Evolutionary conservation across 2,888 invertebrate genomes (phyloP).

Genomic region (Andricus curvator): DNA sequence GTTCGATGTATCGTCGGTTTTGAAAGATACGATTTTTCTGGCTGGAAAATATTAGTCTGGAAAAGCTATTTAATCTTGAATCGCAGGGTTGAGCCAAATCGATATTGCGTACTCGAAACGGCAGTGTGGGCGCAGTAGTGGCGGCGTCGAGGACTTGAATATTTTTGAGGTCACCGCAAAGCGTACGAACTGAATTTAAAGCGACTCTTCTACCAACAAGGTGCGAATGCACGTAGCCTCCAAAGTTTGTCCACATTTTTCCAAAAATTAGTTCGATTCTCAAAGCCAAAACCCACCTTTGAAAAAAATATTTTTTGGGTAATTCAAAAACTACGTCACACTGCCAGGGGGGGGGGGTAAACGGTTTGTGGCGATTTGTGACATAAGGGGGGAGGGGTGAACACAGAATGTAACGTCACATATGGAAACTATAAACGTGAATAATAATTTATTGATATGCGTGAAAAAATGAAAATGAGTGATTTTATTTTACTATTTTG

Average conservation of each 20-base stretch:
- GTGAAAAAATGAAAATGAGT: no score
- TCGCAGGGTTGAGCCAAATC: constrained; percentile 35
- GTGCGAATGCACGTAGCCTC: constrained; percentile 20
- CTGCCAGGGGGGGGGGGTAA: no score
- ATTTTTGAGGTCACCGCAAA: constrained; percentile 37
- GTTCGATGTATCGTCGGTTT: constrained; percentile 10
- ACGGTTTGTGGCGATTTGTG: no score
- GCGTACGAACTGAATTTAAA: constrained; percentile 28
- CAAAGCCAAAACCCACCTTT: background rate
- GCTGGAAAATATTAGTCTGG: constrained; percentile 39
- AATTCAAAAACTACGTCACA: no score
- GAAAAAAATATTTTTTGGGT: background rate
- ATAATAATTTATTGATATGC: no score
- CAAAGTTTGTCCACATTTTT: constrained; percentile 22
- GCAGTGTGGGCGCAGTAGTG: constrained; percentile 35
- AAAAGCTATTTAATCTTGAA: constrained; percentile 40
- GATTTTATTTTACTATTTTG: no score
- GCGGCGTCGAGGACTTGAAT: constrained; percentile 37
- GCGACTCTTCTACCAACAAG: background rate
- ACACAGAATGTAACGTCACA: no score
- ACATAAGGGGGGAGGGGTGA: no score
- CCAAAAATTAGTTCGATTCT: background rate
- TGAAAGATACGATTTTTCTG: constrained; percentile 31
- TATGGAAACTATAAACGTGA: no score
- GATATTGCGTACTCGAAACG: constrained; percentile 39